Percentiles rank a stretch among this genome's conserved stretches.
phyloP scores from a whole-genome alignment of 2,797 vertebrate species.

The Sebastes flavidus region DNA sequence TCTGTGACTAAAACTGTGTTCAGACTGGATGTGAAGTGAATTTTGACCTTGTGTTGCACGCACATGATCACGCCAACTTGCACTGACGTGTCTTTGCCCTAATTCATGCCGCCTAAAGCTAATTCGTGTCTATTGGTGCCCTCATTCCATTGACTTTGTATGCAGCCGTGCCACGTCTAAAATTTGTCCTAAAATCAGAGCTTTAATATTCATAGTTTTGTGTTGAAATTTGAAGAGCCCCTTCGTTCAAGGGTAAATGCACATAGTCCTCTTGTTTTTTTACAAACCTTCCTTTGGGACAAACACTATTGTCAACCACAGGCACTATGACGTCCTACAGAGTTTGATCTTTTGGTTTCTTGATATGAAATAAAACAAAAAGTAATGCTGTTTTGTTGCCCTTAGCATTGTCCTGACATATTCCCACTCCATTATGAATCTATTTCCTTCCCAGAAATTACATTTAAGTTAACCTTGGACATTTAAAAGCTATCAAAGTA shows the following conservation, averaged over 20 bases:
- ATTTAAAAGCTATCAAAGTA: background rate
- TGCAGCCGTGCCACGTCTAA: too few relatives aligned
- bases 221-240: background rate
- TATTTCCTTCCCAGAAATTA: background rate
- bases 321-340: background rate
- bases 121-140: background rate
- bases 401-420: background rate
- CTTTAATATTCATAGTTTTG: background rate
- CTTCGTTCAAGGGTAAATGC: background rate
- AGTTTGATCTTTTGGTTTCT: background rate
- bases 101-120: background rate
- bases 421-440: background rate
- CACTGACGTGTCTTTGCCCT: background rate
- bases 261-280: background rate
- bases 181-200: background rate
- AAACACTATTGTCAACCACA: background rate
- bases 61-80: background rate
- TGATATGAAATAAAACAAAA: background rate
- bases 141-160: background rate
- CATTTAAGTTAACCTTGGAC: background rate
- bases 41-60: background rate
- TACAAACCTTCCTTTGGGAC: background rate
- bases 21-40: background rate
- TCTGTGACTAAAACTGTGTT: background rate
- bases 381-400: background rate